Percentiles rank a stretch among this genome's conserved stretches.
Conservation (phyloP, 2,113 vertebrate species). For the Alexandromys fortis region DNA sequence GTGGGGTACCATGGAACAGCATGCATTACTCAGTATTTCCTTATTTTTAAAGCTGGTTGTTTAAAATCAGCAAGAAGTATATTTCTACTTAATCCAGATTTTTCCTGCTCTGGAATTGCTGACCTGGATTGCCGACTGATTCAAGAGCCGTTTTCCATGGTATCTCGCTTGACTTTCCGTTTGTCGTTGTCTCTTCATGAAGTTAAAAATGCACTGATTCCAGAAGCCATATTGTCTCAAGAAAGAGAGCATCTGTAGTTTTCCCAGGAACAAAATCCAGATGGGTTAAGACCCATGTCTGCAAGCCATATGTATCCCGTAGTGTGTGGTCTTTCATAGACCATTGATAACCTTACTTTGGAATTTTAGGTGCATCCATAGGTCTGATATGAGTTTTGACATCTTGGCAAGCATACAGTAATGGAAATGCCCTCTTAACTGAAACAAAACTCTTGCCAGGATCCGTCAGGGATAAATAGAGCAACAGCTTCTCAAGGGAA, state of each 20-base stretch:
- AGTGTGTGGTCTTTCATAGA: not conserved
- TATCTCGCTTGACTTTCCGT: conserved; percentile 26
- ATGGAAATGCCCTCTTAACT: not conserved
- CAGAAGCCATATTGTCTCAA: not conserved
- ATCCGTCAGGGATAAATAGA: not conserved
- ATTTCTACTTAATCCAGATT: conserved; percentile 46
- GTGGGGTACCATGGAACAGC: not conserved
- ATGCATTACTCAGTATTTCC: not conserved
- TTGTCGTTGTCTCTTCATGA: conserved; percentile 20
- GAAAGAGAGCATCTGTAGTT: conserved; percentile 19
- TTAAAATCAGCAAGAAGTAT: conserved; percentile 48
- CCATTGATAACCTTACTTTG: not conserved
- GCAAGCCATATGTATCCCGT: not conserved
- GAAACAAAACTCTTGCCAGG: not conserved
- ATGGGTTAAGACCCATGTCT: not conserved
- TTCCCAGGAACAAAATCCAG: conserved; percentile 35
- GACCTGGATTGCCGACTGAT: not conserved
- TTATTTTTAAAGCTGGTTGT: conserved; percentile 38
- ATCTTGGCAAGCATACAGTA: conserved; percentile 11
- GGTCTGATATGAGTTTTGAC: conserved; percentile 42
- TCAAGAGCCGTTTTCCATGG: not conserved
- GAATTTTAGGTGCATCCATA: not conserved
- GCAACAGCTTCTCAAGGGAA: not conserved
- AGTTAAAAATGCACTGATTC: conserved; percentile 32
- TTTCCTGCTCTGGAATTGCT: not conserved